phyloP scores from a whole-genome alignment of 2,113 vertebrate genomes.

The Noctilio leporinus region DNA sequence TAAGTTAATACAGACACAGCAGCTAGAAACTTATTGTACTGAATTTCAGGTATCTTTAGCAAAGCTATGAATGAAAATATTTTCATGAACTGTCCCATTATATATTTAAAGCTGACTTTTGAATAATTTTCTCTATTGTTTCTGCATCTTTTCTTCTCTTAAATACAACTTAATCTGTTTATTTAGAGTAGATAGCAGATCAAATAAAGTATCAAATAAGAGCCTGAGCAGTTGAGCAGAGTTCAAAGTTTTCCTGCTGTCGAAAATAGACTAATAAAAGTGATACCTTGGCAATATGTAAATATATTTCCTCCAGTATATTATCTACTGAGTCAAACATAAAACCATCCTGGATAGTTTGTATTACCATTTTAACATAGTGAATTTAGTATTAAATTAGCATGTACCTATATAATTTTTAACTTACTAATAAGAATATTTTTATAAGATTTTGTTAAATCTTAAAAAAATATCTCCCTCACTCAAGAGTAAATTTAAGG shows the following conservation, averaged over 20 bases:
- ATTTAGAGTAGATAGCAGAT: conserved; percentile 24
- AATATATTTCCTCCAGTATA: neutral
- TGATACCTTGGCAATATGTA: neutral
- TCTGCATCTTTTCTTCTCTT: conserved; percentile 15
- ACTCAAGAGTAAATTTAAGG: neutral
- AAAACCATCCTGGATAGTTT: neutral
- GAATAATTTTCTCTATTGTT: conserved; percentile 11
- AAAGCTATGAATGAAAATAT: neutral
- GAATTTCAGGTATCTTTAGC: neutral
- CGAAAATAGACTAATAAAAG: neutral
- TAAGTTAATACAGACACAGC: neutral
- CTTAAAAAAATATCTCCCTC: neutral
- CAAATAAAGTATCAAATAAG: conserved; percentile 26
- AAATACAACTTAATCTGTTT: conserved; percentile 42
- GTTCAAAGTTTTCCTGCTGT: neutral
- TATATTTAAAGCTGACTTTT: conserved; percentile 32
- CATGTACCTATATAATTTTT: neutral
- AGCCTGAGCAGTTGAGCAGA: neutral
- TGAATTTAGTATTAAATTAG: neutral
- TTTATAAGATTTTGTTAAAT: neutral
- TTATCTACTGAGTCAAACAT: neutral
- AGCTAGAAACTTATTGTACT: neutral
- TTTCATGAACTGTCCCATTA: neutral
- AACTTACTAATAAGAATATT: neutral
- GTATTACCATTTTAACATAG: neutral